Evolutionary conservation across 2,888 invertebrate genomes (phyloP), one percentile per base, ranked within the genome.

Genomic region (Encarsia formosa): DNA sequence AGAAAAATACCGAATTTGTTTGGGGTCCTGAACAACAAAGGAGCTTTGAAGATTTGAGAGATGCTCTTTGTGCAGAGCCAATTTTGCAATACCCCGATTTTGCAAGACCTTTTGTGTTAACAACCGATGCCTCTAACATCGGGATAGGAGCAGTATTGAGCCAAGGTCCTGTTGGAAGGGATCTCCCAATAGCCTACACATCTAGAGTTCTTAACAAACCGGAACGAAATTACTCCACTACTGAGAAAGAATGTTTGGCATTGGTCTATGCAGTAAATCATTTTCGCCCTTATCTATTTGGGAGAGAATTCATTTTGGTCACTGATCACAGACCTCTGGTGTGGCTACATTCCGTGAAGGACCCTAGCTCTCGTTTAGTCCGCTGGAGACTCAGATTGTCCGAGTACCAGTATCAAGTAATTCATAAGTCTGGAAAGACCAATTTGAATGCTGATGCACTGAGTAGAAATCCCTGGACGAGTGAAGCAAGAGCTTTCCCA

Each of bases 41-140:
- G 11, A 38, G 52, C 9, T 57, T 56, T 32, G 26, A 48, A 3
- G 41, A 43, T 20, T 19, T 58, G 20, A 43, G 31, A 20, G 23
- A 51, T 18, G 46, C 31, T 18, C 19, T 58, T 3, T 58, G 54
- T 11, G 40, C 40, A 11, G 50, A 49, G 22, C 59, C 58, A 4
- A 29, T 57, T 5, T 39, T 56, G 4, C 55, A 51, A 46, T 47
- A 52, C 15, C 57, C 59, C 5, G 54, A 59, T 39, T 59, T 58
- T 9, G 20, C 37, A 2, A 4, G 44, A 15, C 43, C 39, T 1
- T 61, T 61, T 24, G 31, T 58, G 2, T 15, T 61, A 3, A 60
- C 57, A 4, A 56, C 55, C 2, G 56, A 58, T 13, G 53, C 60
- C 3, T 55, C 57, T 1, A 24, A 34, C 2, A 29, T 22, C 2